These are phyloP conservation scores for Etia nguti DNA, from an alignment of 2,113 vertebrate genomes.

Conservation along the genomic window DNA sequence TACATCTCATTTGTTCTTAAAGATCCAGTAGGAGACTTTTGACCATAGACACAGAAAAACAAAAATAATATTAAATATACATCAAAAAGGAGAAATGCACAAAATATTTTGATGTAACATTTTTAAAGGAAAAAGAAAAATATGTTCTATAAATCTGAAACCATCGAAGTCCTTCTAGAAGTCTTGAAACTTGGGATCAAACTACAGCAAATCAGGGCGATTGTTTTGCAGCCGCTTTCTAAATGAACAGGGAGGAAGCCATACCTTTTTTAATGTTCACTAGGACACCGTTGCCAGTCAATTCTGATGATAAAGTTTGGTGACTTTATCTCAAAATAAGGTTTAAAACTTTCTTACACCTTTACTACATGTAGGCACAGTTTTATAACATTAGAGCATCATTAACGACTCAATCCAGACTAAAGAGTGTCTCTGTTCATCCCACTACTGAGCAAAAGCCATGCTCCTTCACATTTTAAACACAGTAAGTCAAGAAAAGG, in stretches of 20 bases:
- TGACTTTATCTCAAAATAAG: background rate
- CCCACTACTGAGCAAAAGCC: background rate
- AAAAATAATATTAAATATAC: no score
- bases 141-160: no score
- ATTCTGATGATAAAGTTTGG: background rate
- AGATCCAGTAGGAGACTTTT: slow-evolving; percentile 25
- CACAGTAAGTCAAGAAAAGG: background rate
- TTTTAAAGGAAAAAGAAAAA: no score
- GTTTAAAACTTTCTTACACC: background rate
- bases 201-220: no score
- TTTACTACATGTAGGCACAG: background rate
- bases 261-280: no score
- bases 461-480: background rate
- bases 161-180: no score
- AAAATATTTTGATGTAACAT: no score
- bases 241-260: no score
- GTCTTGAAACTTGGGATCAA: no score
- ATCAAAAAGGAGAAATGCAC: no score
- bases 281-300: background rate
- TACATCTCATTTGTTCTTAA: background rate
- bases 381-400: background rate
- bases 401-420: background rate
- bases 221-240: no score
- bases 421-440: background rate
- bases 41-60: background rate